These are phyloP conservation scores for Argyra leucocephala DNA, from an alignment of 2,888 invertebrate genomes.

Conservation along the genomic window DNA sequence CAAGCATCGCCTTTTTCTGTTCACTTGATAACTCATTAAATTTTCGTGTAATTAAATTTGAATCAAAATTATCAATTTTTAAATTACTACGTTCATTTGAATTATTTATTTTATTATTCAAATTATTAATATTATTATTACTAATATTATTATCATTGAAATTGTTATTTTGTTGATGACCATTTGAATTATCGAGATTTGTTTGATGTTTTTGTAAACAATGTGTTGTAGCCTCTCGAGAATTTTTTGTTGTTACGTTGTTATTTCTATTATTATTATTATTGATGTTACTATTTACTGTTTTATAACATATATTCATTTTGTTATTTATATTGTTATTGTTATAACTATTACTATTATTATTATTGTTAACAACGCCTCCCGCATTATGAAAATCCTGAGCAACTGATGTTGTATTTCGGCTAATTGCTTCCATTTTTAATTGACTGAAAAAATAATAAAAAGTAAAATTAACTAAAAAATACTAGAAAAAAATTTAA, in stretches of 20 bases:
- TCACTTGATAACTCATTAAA: constrained; percentile 20
- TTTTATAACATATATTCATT: constrained; percentile 42
- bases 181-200: not conserved
- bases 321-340: constrained; percentile 42
- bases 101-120: constrained; percentile 18
- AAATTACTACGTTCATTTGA: constrained; percentile 16
- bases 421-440: constrained; percentile 45
- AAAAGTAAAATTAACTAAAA: too few species aligned
- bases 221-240: constrained; percentile 32
- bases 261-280: not conserved
- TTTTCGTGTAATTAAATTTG: constrained; percentile 19
- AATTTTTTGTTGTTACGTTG: not conserved
- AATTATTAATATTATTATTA: constrained; percentile 18
- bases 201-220: constrained; percentile 24
- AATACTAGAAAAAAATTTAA: too few species aligned
- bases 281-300: constrained; percentile 30
- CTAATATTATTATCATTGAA: constrained; percentile 20
- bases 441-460: constrained; percentile 37
- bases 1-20: constrained; percentile 38
- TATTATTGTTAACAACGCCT: constrained; percentile 37
- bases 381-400: constrained; percentile 59
- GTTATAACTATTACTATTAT: constrained; percentile 40
- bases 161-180: constrained; percentile 34
- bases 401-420: constrained; percentile 45
- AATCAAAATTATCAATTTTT: constrained; percentile 18